A percentile compares a stretch with the other conserved stretches of the same genome.
Conservation (phyloP, 2,888 invertebrate species). For the Chironomus riparius region DNA sequence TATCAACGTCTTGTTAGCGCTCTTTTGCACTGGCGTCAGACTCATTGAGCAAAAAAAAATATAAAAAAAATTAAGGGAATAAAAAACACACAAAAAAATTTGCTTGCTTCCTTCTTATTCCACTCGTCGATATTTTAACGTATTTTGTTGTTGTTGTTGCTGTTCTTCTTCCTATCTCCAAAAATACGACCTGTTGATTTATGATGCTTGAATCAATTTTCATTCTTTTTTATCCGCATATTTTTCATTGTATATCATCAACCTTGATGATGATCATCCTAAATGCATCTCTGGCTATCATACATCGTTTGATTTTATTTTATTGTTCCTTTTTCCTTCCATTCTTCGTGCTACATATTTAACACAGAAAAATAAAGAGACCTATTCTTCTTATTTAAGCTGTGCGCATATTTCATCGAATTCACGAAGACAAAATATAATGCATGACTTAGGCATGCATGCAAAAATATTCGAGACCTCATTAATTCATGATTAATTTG, state of each 20-base stretch:
- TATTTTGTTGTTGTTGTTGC: neutral
- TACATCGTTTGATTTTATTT: neutral
- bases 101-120: neutral
- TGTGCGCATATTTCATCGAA: neutral
- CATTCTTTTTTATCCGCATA: neutral
- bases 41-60: conserved; percentile 16
- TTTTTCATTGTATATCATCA: neutral
- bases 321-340: neutral
- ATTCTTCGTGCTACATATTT: neutral
- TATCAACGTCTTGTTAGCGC: conserved; percentile 25
- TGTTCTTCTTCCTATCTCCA: neutral
- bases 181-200: conserved; percentile 11
- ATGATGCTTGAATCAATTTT: conserved; percentile 16
- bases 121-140: neutral
- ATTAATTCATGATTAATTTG: too few relatives aligned
- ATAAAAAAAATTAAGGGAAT: neutral
- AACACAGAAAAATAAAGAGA: neutral
- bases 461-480: too few relatives aligned
- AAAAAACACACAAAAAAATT: conserved; percentile 6
- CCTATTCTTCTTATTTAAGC: neutral
- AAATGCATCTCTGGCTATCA: neutral
- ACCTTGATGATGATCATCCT: neutral
- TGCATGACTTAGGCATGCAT: too few relatives aligned
- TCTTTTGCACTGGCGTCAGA: conserved; percentile 14
- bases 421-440: too few relatives aligned